Conservation (phyloP, 1,140 invertebrate genomes). For the Manduca sexta region DNA sequence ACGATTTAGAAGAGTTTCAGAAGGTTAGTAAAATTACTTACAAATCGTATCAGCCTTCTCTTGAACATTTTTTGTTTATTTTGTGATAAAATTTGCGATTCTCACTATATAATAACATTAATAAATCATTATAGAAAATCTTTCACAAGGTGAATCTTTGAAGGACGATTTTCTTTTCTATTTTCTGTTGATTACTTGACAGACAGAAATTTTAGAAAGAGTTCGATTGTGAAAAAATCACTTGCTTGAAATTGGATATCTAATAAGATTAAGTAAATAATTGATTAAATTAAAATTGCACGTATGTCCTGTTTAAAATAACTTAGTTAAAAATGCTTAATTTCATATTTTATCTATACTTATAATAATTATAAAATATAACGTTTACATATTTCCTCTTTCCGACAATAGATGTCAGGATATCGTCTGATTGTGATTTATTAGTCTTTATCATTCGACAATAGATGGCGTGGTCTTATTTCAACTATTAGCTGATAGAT, state of each 20-base stretch:
- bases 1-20: not conserved
- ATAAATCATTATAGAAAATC: constrained; percentile 1
- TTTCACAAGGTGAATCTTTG: not conserved
- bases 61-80: constrained; percentile 29
- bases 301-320: too few species aligned
- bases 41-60: constrained; percentile 25
- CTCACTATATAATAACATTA: not conserved
- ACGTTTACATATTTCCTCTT: too few species aligned
- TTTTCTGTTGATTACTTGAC: not conserved
- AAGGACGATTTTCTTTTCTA: not conserved
- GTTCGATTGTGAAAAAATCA: not conserved
- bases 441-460: too few species aligned
- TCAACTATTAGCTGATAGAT: not conserved
- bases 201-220: not conserved
- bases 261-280: too few species aligned
- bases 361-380: too few species aligned
- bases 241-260: too few species aligned
- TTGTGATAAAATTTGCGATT: constrained; percentile 2
- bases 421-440: too few species aligned
- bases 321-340: too few species aligned
- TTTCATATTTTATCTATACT: too few species aligned
- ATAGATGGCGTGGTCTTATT: too few species aligned
- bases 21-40: constrained; percentile 20
- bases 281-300: too few species aligned
- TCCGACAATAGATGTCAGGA: too few species aligned